These are phyloP conservation scores for Rhizoglyphus robini DNA, from an alignment of 1,140 invertebrate species.

Conservation along the genomic window DNA sequence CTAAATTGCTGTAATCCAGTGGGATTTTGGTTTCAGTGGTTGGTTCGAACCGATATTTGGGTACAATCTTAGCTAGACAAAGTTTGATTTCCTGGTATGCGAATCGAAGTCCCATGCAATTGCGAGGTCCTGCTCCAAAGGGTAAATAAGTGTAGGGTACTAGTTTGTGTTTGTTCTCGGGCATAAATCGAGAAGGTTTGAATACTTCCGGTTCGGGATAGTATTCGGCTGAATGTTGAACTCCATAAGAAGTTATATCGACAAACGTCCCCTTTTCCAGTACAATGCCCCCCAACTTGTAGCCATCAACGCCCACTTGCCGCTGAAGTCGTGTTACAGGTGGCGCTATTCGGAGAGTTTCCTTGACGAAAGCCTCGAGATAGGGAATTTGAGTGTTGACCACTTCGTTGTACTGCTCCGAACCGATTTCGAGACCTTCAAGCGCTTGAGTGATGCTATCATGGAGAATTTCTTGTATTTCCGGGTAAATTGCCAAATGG, in stretches of 20 bases:
- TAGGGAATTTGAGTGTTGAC: slow-evolving; percentile 24
- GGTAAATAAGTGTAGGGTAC: slow-evolving; percentile 35
- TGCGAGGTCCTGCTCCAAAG: slow-evolving; percentile 42
- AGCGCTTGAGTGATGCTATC: slow-evolving; percentile 20
- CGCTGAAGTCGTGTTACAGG: slow-evolving; percentile 24
- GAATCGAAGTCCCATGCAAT: slow-evolving; percentile 31
- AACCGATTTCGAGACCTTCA: slow-evolving; percentile 15
- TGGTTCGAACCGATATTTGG: slow-evolving; percentile 2
- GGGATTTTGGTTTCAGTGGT: not conserved
- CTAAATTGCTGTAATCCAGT: not conserved
- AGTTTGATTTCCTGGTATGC: slow-evolving; percentile 20
- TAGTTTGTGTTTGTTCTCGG: slow-evolving; percentile 24
- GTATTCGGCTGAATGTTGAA: slow-evolving; percentile 25
- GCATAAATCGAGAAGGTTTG: slow-evolving; percentile 23
- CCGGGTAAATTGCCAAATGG: slow-evolving; percentile 47
- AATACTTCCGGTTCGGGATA: slow-evolving; percentile 23
- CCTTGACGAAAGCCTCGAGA: slow-evolving; percentile 26
- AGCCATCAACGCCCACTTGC: not conserved
- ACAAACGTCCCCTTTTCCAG: not conserved
- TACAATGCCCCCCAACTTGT: not conserved
- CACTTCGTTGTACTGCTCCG: slow-evolving; percentile 21
- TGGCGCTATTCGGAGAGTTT: slow-evolving; percentile 28
- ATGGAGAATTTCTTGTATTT: slow-evolving; percentile 45
- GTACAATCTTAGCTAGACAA: slow-evolving; percentile 14
- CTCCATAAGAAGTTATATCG: slow-evolving; percentile 19